These are phyloP conservation scores for Callaeas wilsoni DNA, from an alignment of 2,113 vertebrate species.

Conservation along the genomic window DNA sequence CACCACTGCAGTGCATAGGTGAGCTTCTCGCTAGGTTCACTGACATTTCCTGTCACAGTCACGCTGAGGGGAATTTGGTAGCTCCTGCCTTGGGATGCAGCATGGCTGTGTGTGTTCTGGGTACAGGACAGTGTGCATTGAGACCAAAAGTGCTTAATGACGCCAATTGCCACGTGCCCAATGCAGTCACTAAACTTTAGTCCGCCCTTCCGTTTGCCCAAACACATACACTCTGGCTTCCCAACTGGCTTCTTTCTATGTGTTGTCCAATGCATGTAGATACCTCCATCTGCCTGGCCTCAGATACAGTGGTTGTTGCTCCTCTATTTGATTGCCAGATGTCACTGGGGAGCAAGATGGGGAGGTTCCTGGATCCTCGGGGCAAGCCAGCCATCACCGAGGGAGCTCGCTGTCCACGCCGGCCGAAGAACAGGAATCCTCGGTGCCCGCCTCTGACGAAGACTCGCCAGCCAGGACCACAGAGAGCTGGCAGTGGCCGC, in stretches of 20 bases:
- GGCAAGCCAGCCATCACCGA: conserved; percentile 64
- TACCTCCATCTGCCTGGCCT: conserved; percentile 73
- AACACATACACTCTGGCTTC: conserved; percentile 73
- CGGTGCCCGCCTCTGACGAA: conserved; percentile 69
- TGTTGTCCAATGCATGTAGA: conserved; percentile 75
- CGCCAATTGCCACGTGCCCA: conserved; percentile 32
- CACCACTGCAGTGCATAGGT: conserved; percentile 73
- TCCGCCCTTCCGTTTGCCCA: conserved; percentile 62
- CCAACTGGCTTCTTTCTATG: conserved; percentile 74
- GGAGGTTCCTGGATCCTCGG: conserved; percentile 73
- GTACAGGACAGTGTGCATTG: conserved; percentile 60
- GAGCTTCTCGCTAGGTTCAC: conserved; percentile 69
- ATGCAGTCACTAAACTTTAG: conserved; percentile 61
- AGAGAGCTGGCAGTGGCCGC: conserved; percentile 72
- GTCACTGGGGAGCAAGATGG: conserved; percentile 75
- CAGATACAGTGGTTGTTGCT: conserved; percentile 76
- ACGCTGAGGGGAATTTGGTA: conserved; percentile 58
- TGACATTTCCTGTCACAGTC: conserved; percentile 68
- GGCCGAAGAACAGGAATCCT: conserved; percentile 69
- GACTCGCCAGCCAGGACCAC: conserved; percentile 71
- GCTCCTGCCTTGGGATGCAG: conserved; percentile 66
- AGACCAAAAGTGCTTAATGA: conserved; percentile 19
- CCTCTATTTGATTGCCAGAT: conserved; percentile 76
- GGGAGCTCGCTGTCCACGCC: conserved; percentile 70
- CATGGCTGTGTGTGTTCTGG: conserved; percentile 71